A percentile compares a stretch with the other conserved stretches of the same genome.
phyloP scores from a whole-genome alignment of 2,797 vertebrate species.

The Gadopsis marmoratus region DNA sequence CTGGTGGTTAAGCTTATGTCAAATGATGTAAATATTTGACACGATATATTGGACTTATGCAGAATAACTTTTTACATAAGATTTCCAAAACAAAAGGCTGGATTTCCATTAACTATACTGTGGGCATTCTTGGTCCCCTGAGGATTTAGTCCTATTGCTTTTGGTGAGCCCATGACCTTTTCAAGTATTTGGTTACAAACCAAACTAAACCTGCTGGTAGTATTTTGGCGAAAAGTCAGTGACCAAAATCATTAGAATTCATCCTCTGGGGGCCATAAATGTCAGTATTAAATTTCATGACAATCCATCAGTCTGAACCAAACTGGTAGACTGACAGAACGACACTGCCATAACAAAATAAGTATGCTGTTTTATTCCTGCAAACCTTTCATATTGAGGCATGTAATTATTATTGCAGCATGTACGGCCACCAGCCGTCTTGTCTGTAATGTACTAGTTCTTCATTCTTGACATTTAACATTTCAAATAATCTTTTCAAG shows the following conservation, averaged over 20 bases:
- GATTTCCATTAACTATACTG: neutral
- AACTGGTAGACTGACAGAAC: neutral
- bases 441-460: neutral
- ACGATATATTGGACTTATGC: neutral
- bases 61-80: neutral
- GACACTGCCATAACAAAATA: neutral
- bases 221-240: neutral
- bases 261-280: constrained; percentile 27
- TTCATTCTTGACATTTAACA: neutral
- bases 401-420: neutral
- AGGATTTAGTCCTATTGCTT: neutral
- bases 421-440: neutral
- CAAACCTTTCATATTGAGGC: neutral
- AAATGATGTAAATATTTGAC: neutral
- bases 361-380: neutral
- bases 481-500: neutral
- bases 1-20: neutral
- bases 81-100: neutral
- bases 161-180: neutral
- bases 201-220: neutral
- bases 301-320: neutral
- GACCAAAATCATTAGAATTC: neutral
- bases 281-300: neutral
- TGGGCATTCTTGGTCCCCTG: neutral
- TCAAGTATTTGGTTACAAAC: neutral